These are phyloP conservation scores for Taxidea taxus DNA, from an alignment of 2,113 vertebrate species.

Conservation along the genomic window DNA sequence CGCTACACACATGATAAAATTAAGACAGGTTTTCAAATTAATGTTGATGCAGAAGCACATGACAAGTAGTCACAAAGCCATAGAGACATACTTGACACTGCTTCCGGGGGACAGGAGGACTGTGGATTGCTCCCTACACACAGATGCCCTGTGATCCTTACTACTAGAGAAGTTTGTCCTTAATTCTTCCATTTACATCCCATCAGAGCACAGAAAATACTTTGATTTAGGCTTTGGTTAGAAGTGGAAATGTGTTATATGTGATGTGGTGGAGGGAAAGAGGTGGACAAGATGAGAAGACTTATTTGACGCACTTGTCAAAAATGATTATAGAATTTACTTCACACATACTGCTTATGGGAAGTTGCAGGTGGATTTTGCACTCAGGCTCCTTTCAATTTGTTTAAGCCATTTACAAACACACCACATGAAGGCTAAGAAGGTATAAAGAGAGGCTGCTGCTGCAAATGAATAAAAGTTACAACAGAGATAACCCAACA, in stretches of 20 bases:
- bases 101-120: neutral
- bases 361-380: conserved; percentile 4
- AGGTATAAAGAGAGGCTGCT: neutral
- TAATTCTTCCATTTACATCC: neutral
- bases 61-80: neutral
- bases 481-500: neutral
- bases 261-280: neutral
- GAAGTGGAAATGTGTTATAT: neutral
- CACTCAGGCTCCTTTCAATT: neutral
- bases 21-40: neutral
- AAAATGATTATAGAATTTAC: conserved; percentile 8
- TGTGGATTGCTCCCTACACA: neutral
- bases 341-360: neutral
- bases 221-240: conserved; percentile 7
- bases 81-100: neutral
- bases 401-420: conserved; percentile 13
- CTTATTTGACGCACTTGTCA: neutral
- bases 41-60: neutral
- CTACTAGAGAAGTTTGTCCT: neutral
- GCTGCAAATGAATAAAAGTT: neutral
- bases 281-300: neutral
- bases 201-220: neutral
- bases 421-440: neutral
- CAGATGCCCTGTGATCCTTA: neutral
- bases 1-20: neutral